Base-by-base conservation (phyloP, 2,113 vertebrate genomes). In the Actinemys pallida region DNA sequence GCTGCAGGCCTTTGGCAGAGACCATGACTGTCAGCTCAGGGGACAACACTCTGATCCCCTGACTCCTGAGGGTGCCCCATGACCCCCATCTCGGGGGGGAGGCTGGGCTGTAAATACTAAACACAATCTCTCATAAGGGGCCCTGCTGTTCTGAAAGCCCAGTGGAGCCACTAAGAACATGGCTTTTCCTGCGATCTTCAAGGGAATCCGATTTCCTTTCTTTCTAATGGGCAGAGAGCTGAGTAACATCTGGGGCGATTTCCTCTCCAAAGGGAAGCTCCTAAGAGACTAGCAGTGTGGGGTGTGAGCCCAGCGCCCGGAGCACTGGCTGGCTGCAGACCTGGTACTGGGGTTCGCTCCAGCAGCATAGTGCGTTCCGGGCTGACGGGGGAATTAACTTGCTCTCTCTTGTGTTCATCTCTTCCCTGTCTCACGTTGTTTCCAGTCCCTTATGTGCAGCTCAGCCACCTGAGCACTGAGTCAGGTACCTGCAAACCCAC, bases 401-500 rank as follows among this genome's bases (percentile, higher is more conserved):
- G 95, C 96, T 97, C 95, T 98, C 98, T 97, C 98, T 98, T 98
- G 92, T 99, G 97, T 98, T 96, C 98, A 90, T 98, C 97, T 96
- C 98, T 97, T 97, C 96, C 95, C 94, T 97, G 96, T 98, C 97
- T 93, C 93, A 29, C 96, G 96, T 88, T 98, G 98, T 98, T 98
- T 98, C 95, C 98, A 99, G 99, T 99, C 98, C 99, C 99, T 97
- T 99, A 99, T 97, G 98, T 99, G 98, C 98, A 99, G 94, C 99
- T 99, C 98, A 99, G 98, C 98, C 99, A 98, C 97, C 97, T 99
- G 98, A 99, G 98, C 99, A 98, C 97, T 98, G 99, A 99, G 99
- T 99, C 99, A 99, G 99, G 99, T 99, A 99, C 98, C 98, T 98
- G 96, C 98, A 87, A 7, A 50, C 2, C 22, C 87, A 91, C 84